Evolutionary conservation across 2,888 invertebrate genomes (phyloP).

Genomic region (Liodrosophila aerea): DNA sequence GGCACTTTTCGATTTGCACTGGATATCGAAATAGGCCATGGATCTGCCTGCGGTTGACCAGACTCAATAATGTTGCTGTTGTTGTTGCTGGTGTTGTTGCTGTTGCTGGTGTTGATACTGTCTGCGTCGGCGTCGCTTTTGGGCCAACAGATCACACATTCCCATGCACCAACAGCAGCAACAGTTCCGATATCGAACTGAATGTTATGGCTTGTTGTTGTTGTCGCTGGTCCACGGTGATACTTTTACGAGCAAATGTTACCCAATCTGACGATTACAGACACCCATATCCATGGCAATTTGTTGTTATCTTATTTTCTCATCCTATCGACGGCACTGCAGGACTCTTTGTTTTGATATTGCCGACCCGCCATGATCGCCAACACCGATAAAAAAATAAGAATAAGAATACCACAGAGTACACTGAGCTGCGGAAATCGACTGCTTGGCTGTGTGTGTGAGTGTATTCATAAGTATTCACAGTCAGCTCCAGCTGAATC

Average conservation of each 20-base stretch:
- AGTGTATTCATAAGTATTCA: constrained; percentile 15
- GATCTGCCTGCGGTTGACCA: constrained; percentile 45
- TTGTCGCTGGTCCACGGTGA: constrained; percentile 46
- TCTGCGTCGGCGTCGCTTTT: constrained; percentile 52
- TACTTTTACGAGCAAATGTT: constrained; percentile 68
- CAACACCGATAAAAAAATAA: constrained; percentile 52
- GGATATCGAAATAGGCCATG: constrained; percentile 61
- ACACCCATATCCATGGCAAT: constrained; percentile 65
- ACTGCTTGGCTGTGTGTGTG: neutral
- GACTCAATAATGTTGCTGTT: constrained; percentile 24
- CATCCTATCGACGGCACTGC: constrained; percentile 68
- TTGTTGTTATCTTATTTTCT: constrained; percentile 71
- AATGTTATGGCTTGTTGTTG: constrained; percentile 7
- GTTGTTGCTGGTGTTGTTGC: constrained; percentile 19
- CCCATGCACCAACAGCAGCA: constrained; percentile 29
- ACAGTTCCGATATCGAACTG: constrained; percentile 25
- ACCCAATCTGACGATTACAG: constrained; percentile 71
- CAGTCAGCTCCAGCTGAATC: constrained; percentile 14
- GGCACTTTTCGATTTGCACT: constrained; percentile 51
- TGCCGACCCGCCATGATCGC: constrained; percentile 58
- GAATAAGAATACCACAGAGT: no score
- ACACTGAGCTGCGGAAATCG: neutral
- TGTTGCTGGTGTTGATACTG: constrained; percentile 45
- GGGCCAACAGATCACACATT: constrained; percentile 60
- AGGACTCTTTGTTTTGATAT: constrained; percentile 72